Base-by-base conservation (phyloP, 2,888 invertebrate genomes). In the Augiades crinisus region DNA sequence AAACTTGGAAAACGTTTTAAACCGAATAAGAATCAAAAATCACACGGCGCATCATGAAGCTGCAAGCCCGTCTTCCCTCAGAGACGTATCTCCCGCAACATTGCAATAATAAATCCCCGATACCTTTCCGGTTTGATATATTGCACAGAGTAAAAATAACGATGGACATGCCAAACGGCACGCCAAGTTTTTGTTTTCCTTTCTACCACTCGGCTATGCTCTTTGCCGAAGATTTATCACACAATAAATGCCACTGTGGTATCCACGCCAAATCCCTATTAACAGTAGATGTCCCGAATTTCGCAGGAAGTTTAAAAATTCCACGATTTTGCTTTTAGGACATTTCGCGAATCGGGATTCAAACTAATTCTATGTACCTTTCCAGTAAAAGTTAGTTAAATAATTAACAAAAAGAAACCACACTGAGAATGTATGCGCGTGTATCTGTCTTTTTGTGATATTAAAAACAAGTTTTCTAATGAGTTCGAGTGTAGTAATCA, bases 111-210 rank as follows among this genome's bases (percentile, higher is more conserved):
- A 44, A 22, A 44, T 16, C 3, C n/a, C 14, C 8, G 13, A 21
- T 30, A 44, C 27, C 21, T 40, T 27, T 8, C 27, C 27, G 13
- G 21, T 30, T 40, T 40, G 40, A 47, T 47, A 38, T 40, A 47
- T 47, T 12, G 38, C 38, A 30, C 47, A 10, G 36, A 17, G 27
- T 36, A 47, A 37, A 47, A 47, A 47, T 47, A 47, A 33, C 40
- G 38, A 31, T 30, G 31, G 21, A 3, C 47, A 33, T 31, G 16
- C 22, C 12, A 40, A 47, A 47, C 5, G 47, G 22, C 16, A 17
- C 47, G 36, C 60, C 58, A 57, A 58, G 53, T 53, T 56, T 59
- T 58, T 56, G 53, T 59, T 59, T 60, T 54, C 30, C 56, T 56
- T 45, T 53, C 53, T 24, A 46, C 31, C 47, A 47, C 36, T 41